Evolutionary conservation across 2,797 vertebrate species (phyloP).

Genomic region (Sebastes oblongus): DNA sequence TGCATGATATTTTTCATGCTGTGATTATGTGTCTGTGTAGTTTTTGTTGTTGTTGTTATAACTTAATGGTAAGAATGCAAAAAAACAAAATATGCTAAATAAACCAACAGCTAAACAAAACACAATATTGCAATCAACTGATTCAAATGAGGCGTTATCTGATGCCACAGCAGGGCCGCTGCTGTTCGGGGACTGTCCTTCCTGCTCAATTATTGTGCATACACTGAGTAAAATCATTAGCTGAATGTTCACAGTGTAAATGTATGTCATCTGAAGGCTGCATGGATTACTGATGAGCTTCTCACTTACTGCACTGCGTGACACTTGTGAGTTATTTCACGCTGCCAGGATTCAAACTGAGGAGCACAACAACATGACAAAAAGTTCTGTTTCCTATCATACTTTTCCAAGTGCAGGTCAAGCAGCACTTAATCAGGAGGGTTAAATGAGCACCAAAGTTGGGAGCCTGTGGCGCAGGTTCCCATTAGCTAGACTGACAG

Average conservation of each 20-base stretch:
- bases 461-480: slow-evolving; percentile 41
- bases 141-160: slow-evolving; percentile 1
- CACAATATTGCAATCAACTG: background rate
- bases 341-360: background rate
- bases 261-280: slow-evolving; percentile 10
- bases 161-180: background rate
- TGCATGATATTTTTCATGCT: background rate
- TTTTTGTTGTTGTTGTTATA: too few species aligned
- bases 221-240: slow-evolving; percentile 33
- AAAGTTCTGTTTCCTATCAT: slow-evolving; percentile 11
- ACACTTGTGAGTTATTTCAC: background rate
- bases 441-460: slow-evolving; percentile 57
- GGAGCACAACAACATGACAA: background rate
- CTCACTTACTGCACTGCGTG: slow-evolving; percentile 20
- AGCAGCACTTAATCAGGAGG: slow-evolving; percentile 53
- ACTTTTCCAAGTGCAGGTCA: slow-evolving; percentile 55
- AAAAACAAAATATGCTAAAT: background rate
- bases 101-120: background rate
- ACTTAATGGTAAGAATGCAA: background rate
- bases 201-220: slow-evolving; percentile 11
- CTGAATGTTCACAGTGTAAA: slow-evolving; percentile 28
- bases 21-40: background rate
- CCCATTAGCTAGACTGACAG: slow-evolving; percentile 72
- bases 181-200: background rate
- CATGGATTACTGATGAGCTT: slow-evolving; percentile 28